Evolutionary conservation across 2,113 vertebrate genomes (phyloP).

Genomic region (Tragelaphus imberbis): DNA sequence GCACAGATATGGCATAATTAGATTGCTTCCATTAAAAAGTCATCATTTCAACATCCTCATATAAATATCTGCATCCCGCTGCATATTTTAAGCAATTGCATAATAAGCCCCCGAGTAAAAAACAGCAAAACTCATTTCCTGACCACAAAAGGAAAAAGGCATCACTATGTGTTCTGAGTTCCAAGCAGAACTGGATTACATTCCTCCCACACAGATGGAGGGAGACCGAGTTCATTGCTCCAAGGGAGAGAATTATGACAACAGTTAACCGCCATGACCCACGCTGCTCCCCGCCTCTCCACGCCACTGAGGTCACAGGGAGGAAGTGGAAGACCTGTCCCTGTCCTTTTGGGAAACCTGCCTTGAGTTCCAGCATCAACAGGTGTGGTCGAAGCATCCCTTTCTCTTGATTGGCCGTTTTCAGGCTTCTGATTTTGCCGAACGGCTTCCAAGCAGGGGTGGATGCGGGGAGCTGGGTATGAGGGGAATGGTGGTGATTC

Average conservation of each 20-base stretch:
- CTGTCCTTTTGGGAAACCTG: neutral
- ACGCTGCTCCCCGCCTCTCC: neutral
- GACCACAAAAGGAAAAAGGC: slow-evolving; percentile 68
- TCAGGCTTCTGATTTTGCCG: neutral
- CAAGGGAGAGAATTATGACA: slow-evolving; percentile 66
- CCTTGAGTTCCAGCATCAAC: slow-evolving; percentile 22
- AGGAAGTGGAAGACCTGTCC: neutral
- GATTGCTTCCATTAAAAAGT: slow-evolving; percentile 76
- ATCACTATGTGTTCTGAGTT: slow-evolving; percentile 58
- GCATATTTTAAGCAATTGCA: slow-evolving; percentile 64
- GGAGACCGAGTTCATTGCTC: slow-evolving; percentile 51
- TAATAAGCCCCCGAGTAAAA: slow-evolving; percentile 68
- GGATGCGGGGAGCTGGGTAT: neutral
- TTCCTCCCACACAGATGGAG: slow-evolving; percentile 57
- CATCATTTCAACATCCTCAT: slow-evolving; percentile 76
- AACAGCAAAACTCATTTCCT: slow-evolving; percentile 57
- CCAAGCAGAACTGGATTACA: slow-evolving; percentile 55
- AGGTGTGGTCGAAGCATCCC: neutral
- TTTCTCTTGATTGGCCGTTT: neutral
- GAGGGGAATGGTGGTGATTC: neutral
- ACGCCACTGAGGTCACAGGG: neutral
- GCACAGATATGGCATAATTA: slow-evolving; percentile 61
- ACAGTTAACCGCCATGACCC: slow-evolving; percentile 51
- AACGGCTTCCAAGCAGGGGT: neutral
- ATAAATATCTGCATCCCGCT: slow-evolving; percentile 69